phyloP scores from a whole-genome alignment of 2,113 vertebrate species.

The Hemibates koningsi region DNA sequence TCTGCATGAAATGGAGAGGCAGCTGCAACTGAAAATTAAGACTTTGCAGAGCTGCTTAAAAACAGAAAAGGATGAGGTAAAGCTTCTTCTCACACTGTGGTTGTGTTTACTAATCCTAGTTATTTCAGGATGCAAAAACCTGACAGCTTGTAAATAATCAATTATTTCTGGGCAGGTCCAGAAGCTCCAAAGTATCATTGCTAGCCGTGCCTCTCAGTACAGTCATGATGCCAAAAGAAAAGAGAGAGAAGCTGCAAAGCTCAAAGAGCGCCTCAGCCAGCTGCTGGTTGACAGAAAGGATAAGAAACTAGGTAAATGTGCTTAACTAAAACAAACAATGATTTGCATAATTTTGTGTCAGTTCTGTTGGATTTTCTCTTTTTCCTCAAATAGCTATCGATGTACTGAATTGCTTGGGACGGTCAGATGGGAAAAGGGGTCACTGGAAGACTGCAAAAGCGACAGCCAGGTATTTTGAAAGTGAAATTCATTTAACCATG shows the following conservation, averaged over 20 bases:
- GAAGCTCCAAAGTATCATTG: constrained; percentile 90
- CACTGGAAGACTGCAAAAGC: constrained; percentile 90
- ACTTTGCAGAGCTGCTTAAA: constrained; percentile 90
- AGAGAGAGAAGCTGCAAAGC: constrained; percentile 87
- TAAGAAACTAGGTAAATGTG: constrained; percentile 79
- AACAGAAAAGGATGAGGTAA: constrained; percentile 96
- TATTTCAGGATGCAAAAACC: background rate
- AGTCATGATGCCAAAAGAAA: constrained; percentile 95
- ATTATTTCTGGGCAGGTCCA: constrained; percentile 76
- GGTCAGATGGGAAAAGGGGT: constrained; percentile 89
- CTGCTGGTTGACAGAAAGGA: constrained; percentile 91
- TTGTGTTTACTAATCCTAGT: background rate
- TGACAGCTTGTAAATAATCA: background rate
- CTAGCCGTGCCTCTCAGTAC: constrained; percentile 92
- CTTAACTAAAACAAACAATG: background rate
- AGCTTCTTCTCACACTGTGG: background rate
- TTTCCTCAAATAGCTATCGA: constrained; percentile 80
- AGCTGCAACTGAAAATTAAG: constrained; percentile 89
- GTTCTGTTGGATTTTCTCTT: background rate
- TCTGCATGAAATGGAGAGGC: constrained; percentile 88
- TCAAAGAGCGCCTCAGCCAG: constrained; percentile 91
- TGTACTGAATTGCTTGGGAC: constrained; percentile 87
- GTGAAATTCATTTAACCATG: background rate
- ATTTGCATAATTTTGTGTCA: rapidly evolving
- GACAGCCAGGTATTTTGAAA: constrained; percentile 72